Evolutionary conservation across 2,888 invertebrate genomes (phyloP).

Genomic region (Hirtodrosophila histrioides): DNA sequence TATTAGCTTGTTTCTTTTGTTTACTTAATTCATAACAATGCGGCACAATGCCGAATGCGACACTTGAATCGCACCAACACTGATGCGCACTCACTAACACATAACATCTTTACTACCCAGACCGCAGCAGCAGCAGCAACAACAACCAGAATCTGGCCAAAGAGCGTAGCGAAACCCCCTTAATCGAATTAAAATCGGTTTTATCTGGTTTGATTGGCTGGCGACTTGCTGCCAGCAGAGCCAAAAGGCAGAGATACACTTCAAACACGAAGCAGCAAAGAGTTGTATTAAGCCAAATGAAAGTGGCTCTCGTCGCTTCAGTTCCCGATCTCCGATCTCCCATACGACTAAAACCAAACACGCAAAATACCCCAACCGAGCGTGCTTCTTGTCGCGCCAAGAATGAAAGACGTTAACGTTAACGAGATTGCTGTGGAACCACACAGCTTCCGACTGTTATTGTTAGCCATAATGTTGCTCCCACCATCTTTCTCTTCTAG

Average conservation of each 20-base stretch:
- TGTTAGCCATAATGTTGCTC: neutral
- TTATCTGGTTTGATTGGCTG: constrained; percentile 80
- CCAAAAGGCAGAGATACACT: constrained; percentile 41
- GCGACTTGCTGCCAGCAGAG: constrained; percentile 38
- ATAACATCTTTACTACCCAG: constrained; percentile 62
- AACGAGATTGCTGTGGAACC: neutral
- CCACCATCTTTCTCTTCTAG: constrained; percentile 1
- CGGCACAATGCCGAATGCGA: constrained; percentile 4
- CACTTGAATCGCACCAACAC: constrained; percentile 30
- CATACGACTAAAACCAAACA: constrained; percentile 1
- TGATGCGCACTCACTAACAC: constrained; percentile 25
- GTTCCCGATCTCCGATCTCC: constrained; percentile 1
- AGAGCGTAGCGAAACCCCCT: constrained; percentile 72
- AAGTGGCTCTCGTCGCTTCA: constrained; percentile 30
- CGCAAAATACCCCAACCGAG: constrained; percentile 1
- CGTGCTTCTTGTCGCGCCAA: constrained; percentile 10
- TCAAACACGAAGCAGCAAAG: constrained; percentile 16
- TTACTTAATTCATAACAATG: constrained; percentile 57
- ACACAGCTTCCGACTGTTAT: constrained; percentile 10
- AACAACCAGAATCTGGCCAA: constrained; percentile 41
- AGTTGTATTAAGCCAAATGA: constrained; percentile 30
- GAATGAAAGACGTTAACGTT: constrained; percentile 15
- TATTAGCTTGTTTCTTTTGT: constrained; percentile 65
- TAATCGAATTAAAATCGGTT: constrained; percentile 82
- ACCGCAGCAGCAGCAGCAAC: constrained; percentile 30